A percentile compares a stretch with the other conserved stretches of the same genome.
phyloP scores from a whole-genome alignment of 2,113 vertebrate species.

The Galeopterus variegatus region DNA sequence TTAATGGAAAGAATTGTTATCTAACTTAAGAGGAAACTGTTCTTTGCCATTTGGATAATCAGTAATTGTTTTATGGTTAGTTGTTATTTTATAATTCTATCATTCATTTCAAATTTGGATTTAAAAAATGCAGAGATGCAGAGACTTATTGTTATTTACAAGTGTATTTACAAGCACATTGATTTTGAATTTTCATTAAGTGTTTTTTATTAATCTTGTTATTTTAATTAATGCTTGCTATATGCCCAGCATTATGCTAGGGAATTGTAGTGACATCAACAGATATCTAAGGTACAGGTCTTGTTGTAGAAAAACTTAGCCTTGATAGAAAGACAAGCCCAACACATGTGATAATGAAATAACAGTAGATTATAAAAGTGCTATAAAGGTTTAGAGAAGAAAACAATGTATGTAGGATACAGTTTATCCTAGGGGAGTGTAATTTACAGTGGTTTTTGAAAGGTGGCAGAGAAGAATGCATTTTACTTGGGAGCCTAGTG shows the following conservation, averaged over 20 bases:
- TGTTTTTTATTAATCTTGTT: conserved; percentile 57
- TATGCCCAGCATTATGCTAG: neutral
- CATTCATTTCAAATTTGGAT: conserved; percentile 64
- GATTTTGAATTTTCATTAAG: conserved; percentile 53
- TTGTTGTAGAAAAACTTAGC: conserved; percentile 37
- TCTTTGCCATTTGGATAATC: neutral
- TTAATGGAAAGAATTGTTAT: neutral
- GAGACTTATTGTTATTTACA: neutral
- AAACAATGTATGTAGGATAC: neutral
- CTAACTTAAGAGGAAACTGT: conserved; percentile 41
- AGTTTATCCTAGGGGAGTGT: neutral
- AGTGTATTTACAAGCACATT: neutral
- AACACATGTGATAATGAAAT: neutral
- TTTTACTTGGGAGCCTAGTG: neutral
- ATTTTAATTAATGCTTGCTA: conserved; percentile 44
- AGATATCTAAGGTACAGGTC: neutral
- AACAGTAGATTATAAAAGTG: conserved; percentile 23
- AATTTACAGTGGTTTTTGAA: neutral
- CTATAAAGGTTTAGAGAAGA: neutral
- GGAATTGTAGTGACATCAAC: neutral
- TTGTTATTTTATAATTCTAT: conserved; percentile 37
- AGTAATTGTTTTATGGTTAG: conserved; percentile 11
- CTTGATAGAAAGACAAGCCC: conserved; percentile 30
- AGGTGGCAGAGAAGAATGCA: neutral
- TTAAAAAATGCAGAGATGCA: neutral